Evolutionary conservation across 2,113 vertebrate genomes (phyloP), one percentile per base, ranked within the genome.

Genomic region (Osmerus eperlanus): DNA sequence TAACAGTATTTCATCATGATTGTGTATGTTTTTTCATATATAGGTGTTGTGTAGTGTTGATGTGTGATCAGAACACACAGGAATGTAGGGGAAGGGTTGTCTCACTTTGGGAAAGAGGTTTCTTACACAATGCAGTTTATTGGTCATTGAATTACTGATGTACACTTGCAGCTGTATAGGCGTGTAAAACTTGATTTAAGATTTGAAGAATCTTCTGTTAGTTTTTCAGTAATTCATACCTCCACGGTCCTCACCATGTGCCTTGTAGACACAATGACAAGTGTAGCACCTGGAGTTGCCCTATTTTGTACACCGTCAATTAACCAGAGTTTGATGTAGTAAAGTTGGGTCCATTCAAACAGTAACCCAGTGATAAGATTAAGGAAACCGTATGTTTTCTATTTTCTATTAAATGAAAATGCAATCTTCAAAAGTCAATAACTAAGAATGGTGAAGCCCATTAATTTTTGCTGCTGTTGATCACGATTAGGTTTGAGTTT

Each of bases 211-310:
- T 53, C 60, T 65, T 58, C 51, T 70, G 56, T 74, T 25, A 25
- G 74, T 66, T 81, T 87, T 81, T 84, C 74, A 75, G 81, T 88
- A 70, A 85, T 89, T 88, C 89, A 87, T 88, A 85, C 84, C 84
- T 89, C 87, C 86, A 86, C 80, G 75, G 86, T 88, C 81, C 67
- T 89, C 86, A 82, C 89, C 79, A 77, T 82, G 90, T 93, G 91
- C 90, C 89, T 92, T 91, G 84, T 83, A 84, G 86, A 89, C 84
- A 89, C 87, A 88, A 77, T 15, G 32, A 78, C 54, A 81, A 78
- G 84, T 87, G 88, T 82, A 84, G 78, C 80, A 87, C 86, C 84
- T 86, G 87, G 86, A 89, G 81, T 82, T 78, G 71, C 74, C 80
- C 78, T 77, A 2, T 82, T 79, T 82, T 82, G 61, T 82, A 74